These are phyloP conservation scores for Poeciliopsis infans DNA, from an alignment of 2,797 vertebrate species.

Conservation along the genomic window DNA sequence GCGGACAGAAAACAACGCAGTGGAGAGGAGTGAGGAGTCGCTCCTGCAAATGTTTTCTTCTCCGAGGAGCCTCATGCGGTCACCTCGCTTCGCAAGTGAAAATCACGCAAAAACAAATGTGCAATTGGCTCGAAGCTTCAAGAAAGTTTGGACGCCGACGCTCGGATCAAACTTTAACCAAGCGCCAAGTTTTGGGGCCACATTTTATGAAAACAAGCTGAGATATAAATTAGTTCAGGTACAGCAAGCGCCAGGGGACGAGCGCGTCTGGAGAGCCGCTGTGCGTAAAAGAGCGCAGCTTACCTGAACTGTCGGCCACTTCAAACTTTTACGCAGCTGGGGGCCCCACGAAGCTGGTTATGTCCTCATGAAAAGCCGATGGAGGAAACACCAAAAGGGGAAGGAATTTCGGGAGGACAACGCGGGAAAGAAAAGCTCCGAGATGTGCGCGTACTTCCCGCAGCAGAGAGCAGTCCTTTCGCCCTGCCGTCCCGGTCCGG, in stretches of 20 bases:
- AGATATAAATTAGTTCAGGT: neutral
- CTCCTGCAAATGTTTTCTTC: slow-evolving; percentile 47
- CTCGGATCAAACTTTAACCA: neutral
- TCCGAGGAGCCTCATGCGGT: neutral
- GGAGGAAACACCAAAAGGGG: slow-evolving; percentile 9
- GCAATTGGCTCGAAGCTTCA: neutral
- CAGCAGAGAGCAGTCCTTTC: slow-evolving; percentile 71
- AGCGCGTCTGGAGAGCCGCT: slow-evolving; percentile 2
- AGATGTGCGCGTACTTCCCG: slow-evolving; percentile 64
- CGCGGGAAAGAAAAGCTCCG: slow-evolving; percentile 53
- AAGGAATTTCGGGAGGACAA: slow-evolving; percentile 12
- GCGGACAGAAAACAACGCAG: slow-evolving; percentile 43
- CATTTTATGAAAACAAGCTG: neutral
- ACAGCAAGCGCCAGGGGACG: neutral
- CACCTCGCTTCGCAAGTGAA: slow-evolving; percentile 13
- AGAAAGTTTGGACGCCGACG: neutral
- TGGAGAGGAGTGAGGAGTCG: slow-evolving; percentile 19
- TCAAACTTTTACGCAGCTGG: slow-evolving; percentile 31
- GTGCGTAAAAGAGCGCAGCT: slow-evolving; percentile 63
- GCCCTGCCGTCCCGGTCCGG: slow-evolving; percentile 60
- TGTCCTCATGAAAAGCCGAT: slow-evolving; percentile 55
- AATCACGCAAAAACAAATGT: neutral
- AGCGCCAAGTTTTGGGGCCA: neutral
- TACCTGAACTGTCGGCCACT: slow-evolving; percentile 66
- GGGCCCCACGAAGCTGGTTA: slow-evolving; percentile 44